Percentiles rank a stretch among this genome's conserved stretches.
Evolutionary conservation across 2,888 invertebrate genomes (phyloP).

Genomic region (Tenthredo mesomela): DNA sequence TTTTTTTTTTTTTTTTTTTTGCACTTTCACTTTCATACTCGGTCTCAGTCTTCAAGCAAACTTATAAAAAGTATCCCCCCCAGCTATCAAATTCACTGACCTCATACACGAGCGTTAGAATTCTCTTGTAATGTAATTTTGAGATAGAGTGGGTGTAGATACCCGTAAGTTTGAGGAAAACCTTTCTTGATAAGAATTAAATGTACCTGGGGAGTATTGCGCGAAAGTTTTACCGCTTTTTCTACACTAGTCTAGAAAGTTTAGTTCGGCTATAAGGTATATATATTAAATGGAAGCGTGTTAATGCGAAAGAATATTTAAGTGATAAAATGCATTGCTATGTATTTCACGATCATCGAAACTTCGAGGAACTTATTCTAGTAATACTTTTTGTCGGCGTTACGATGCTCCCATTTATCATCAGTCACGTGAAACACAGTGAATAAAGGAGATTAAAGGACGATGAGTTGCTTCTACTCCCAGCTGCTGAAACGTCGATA

Average conservation of each 20-base stretch:
- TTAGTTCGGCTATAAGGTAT: background rate
- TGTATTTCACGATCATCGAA: conserved; percentile 20
- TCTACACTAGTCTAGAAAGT: conserved; percentile 38
- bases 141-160: background rate
- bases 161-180: conserved; percentile 23
- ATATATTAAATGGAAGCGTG: conserved; percentile 1
- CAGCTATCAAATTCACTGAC: background rate
- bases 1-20: background rate
- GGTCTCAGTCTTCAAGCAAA: background rate
- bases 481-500: background rate
- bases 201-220: background rate
- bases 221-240: conserved; percentile 32
- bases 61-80: background rate
- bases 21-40: background rate
- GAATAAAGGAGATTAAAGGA: background rate
- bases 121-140: background rate
- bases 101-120: background rate
- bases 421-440: background rate
- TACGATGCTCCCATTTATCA: background rate
- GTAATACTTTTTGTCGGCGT: background rate
- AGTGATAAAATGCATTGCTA: conserved; percentile 50
- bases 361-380: conserved; percentile 26
- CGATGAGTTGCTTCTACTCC: background rate
- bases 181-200: conserved; percentile 40
- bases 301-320: conserved; percentile 46